A percentile compares a stretch with the other conserved stretches of the same genome.
Conservation (phyloP, 2,888 invertebrate genomes). For the Drosophila kokeensis region DNA sequence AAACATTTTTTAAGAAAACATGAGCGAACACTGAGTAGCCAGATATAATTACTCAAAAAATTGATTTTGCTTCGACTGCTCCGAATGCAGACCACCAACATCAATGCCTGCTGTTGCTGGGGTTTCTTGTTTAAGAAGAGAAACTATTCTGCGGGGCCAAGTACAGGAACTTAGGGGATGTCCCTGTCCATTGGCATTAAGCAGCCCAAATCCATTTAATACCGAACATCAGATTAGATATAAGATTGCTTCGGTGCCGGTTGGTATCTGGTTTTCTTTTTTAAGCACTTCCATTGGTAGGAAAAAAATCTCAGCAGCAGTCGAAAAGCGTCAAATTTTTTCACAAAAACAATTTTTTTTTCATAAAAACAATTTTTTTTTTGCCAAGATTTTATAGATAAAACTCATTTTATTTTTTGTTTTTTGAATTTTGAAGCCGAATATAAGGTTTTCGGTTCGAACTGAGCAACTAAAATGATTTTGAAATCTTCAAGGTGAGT, state of each 20-base stretch:
- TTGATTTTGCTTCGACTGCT: not conserved
- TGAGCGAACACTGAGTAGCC: fast-evolving
- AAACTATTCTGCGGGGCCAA: conserved; percentile 22
- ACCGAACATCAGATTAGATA: not conserved
- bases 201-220: not conserved
- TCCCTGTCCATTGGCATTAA: not conserved
- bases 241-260: not conserved
- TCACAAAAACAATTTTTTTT: conserved; percentile 9
- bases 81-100: not conserved
- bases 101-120: not conserved
- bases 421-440: conserved; percentile 40
- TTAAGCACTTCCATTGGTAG: not conserved
- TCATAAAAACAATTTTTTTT: conserved; percentile 10
- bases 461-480: conserved; percentile 38
- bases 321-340: not conserved
- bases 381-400: not conserved
- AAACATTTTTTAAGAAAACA: not conserved
- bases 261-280: conserved; percentile 7
- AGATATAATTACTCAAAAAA: conserved; percentile 17
- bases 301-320: not conserved
- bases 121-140: not conserved
- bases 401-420: not conserved
- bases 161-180: conserved; percentile 10
- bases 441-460: conserved; percentile 26
- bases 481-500: not conserved